Evolutionary conservation across 92 coral and sea anemone genomes (phyloP), one percentile per base, ranked within the genome.

Genomic region (Muricea muricata): DNA sequence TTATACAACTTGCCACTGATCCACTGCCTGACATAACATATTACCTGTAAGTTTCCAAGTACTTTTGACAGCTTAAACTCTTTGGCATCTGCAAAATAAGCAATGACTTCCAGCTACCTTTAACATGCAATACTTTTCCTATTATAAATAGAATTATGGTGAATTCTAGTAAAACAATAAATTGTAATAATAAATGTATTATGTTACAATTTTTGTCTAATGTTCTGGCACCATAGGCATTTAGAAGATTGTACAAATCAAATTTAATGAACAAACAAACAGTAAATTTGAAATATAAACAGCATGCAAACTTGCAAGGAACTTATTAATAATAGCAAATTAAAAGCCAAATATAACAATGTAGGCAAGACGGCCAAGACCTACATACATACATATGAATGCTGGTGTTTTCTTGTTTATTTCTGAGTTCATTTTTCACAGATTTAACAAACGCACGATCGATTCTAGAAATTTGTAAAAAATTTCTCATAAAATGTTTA

Each of bases 11-110:
- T n/a, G n/a, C n/a, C n/a, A n/a, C n/a, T n/a, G n/a, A n/a, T n/a
- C n/a, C n/a, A n/a, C n/a, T n/a, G n/a, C n/a, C n/a, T n/a, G n/a
- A n/a, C n/a, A n/a, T 67, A 14, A 30, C 24, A 37, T n/a, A 12
- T 67, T 24, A 87, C 99, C 97, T 97, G 99, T 37, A 97, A 84
- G 84, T 94, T 97, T 73, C 97, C 98, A 80, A 97, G 91, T 33
- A 97, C 93, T 87, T 93, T 97, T 29, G 90, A 85, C 25, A 97
- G 90, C 92, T 97, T 92, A 85, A 97, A 97, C 65, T 94, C 99
- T 69, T 93, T 97, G 26, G 98, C 99, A 90, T 94, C 98, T 95
- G 60, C 31, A 0, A 37, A 52, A 29, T 30, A 30, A 25, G 81
- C 1, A 74, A 24, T 0, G 2, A 11, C 12, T 17, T 24, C n/a